These are phyloP conservation scores for Chesias legatella DNA, from an alignment of 2,888 invertebrate genomes.

Conservation along the genomic window DNA sequence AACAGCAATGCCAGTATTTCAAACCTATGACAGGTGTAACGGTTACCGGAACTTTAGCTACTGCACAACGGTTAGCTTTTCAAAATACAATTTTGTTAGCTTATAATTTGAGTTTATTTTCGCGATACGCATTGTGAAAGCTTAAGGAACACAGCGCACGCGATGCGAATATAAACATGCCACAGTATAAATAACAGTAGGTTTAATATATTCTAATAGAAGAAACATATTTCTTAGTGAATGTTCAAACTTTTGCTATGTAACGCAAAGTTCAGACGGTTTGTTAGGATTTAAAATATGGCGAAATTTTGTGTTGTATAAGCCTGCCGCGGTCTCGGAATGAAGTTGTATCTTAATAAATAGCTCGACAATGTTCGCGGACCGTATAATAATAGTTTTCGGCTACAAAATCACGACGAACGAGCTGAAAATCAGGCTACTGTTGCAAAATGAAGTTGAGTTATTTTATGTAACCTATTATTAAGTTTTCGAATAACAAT, in stretches of 20 bases:
- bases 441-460: too few relatives aligned
- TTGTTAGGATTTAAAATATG: slow-evolving; percentile 50
- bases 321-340: slow-evolving; percentile 30
- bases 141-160: slow-evolving; percentile 40
- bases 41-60: slow-evolving; percentile 48
- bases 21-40: slow-evolving; percentile 58
- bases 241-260: slow-evolving; percentile 67
- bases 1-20: slow-evolving; percentile 53
- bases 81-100: slow-evolving; percentile 43
- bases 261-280: slow-evolving; percentile 50
- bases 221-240: slow-evolving; percentile 70
- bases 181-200: slow-evolving; percentile 45
- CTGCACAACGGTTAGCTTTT: slow-evolving; percentile 27
- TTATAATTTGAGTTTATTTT: slow-evolving; percentile 45
- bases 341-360: slow-evolving; percentile 20
- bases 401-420: neutral
- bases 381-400: neutral
- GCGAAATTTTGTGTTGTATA: slow-evolving; percentile 33
- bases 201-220: slow-evolving; percentile 65
- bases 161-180: slow-evolving; percentile 64
- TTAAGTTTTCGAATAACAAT: too few relatives aligned
- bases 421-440: too few relatives aligned
- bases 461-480: too few relatives aligned
- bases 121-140: slow-evolving; percentile 22
- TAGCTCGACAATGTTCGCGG: neutral